Evolutionary conservation across 2,888 invertebrate genomes (phyloP).

Genomic region (Ryuthela nishihirai): DNA sequence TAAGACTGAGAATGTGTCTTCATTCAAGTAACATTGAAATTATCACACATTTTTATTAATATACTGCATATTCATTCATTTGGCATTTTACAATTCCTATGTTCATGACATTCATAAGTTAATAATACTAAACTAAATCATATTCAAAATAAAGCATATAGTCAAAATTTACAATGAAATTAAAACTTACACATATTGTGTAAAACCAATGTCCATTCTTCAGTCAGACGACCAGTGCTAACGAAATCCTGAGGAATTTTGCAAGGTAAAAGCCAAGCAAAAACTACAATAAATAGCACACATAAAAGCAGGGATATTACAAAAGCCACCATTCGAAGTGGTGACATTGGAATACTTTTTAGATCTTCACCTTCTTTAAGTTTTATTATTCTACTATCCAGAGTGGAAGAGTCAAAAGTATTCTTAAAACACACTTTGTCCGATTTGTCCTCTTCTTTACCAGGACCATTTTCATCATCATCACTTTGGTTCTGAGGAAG

Average conservation of each 20-base stretch:
- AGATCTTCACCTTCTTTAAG: conserved; percentile 3
- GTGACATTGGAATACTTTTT: conserved; percentile 26
- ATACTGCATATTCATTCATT: too few relatives aligned
- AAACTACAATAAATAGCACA: conserved; percentile 26
- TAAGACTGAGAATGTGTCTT: too few relatives aligned
- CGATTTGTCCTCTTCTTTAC: conserved; percentile 28
- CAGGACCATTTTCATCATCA: conserved; percentile 32
- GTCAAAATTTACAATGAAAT: conserved; percentile 18
- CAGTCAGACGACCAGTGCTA: conserved; percentile 4
- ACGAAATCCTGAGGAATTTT: conserved; percentile 3
- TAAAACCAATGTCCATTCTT: conserved; percentile 12
- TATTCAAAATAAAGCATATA: conserved; percentile 10
- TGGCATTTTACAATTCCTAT: too few relatives aligned
- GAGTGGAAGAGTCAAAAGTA: conserved; percentile 13
- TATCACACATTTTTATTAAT: too few relatives aligned
- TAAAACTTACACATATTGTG: conserved; percentile 29
- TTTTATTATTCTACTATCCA: conserved; percentile 1
- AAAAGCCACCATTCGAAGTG: conserved; percentile 11
- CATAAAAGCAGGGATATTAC: conserved; percentile 18
- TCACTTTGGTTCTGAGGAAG: conserved; percentile 31
- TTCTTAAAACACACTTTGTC: conserved; percentile 22
- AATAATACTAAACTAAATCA: too few relatives aligned
- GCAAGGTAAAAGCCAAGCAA: conserved; percentile 25
- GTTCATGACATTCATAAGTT: too few relatives aligned
- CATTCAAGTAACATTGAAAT: too few relatives aligned